phyloP scores from a whole-genome alignment of 2,888 invertebrate genomes.

The Electrophaes corylata region DNA sequence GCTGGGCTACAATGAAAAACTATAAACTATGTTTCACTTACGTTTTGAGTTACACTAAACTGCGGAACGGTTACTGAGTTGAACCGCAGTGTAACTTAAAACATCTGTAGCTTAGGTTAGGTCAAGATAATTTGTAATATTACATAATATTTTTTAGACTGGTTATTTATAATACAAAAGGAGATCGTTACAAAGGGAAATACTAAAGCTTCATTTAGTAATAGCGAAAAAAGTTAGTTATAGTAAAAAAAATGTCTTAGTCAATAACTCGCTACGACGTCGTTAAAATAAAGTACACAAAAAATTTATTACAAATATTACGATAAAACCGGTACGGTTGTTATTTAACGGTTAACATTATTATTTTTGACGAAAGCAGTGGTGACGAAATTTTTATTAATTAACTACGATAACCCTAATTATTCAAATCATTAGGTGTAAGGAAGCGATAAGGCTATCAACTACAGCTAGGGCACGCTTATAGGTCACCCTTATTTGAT shows the following conservation, averaged over 20 bases:
- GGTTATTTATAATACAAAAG: too few species aligned
- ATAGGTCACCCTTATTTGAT: slow-evolving; percentile 15
- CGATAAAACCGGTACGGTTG: neutral
- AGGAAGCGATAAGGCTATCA: slow-evolving; percentile 38
- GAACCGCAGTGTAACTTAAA: too few species aligned
- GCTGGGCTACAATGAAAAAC: too few species aligned
- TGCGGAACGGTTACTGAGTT: too few species aligned
- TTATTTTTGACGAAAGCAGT: slow-evolving; percentile 12
- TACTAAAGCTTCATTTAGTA: too few species aligned
- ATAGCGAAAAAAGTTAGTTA: too few species aligned
- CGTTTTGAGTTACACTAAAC: too few species aligned
- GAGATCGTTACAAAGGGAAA: too few species aligned
- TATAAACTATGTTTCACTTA: too few species aligned
- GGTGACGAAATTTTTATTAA: slow-evolving; percentile 17
- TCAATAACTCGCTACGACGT: neutral
- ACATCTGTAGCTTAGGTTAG: too few species aligned
- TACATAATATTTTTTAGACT: too few species aligned
- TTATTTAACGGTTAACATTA: slow-evolving; percentile 1
- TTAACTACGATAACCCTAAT: slow-evolving; percentile 44
- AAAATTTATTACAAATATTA: neutral
- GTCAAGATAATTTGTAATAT: too few species aligned
- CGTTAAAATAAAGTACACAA: neutral
- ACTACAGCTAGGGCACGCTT: slow-evolving; percentile 8
- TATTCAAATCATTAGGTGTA: slow-evolving; percentile 44
- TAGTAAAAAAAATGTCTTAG: neutral